Conservation (phyloP, 2,797 vertebrate species). For the Propithecus perrieri region DNA sequence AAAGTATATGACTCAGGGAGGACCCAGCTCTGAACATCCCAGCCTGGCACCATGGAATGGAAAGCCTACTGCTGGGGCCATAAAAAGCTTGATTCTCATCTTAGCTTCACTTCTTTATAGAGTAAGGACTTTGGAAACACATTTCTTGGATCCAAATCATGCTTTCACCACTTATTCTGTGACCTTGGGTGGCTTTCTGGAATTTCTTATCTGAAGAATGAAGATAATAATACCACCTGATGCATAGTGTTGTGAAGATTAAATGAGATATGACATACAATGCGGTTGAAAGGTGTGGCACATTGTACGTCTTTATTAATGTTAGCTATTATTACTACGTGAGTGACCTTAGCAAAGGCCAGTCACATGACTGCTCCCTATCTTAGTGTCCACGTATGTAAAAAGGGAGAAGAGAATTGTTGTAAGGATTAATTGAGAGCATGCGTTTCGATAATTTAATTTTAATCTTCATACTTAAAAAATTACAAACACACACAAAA, state of each 20-base stretch:
- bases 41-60: neutral
- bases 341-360: neutral
- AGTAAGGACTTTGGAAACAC: neutral
- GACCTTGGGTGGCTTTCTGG: neutral
- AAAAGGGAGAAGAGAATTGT: neutral
- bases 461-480: conserved; percentile 27
- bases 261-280: neutral
- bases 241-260: neutral
- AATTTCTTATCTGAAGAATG: conserved; percentile 5
- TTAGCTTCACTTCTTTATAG: neutral
- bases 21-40: neutral
- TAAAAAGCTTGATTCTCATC: neutral
- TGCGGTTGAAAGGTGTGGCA: neutral
- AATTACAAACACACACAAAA: neutral
- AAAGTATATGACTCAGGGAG: neutral
- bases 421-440: neutral
- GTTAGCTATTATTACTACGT: neutral
- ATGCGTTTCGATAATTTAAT: conserved; percentile 7
- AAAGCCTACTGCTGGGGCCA: neutral
- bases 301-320: neutral
- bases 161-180: neutral
- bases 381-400: neutral
- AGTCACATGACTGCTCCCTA: neutral
- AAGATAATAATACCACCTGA: neutral
- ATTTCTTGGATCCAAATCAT: neutral